Percentiles rank a stretch among this genome's conserved stretches.
These are phyloP conservation scores for Rostratula benghalensis DNA, from an alignment of 2,113 vertebrate genomes.

Conservation along the genomic window DNA sequence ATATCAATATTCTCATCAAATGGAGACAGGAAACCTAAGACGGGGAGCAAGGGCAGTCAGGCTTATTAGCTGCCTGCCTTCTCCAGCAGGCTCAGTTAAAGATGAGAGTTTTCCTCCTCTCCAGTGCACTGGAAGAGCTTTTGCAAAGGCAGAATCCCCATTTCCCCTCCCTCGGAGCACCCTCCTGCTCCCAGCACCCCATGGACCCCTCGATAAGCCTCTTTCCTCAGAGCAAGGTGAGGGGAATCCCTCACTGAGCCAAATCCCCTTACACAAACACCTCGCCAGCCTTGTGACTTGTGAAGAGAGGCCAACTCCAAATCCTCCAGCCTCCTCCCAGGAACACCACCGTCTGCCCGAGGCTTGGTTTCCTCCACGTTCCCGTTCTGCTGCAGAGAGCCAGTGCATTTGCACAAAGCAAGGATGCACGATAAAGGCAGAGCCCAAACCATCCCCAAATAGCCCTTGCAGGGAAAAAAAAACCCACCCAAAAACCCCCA, in stretches of 20 bases:
- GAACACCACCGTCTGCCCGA: background rate
- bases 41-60: rapidly evolving
- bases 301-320: background rate
- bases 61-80: background rate
- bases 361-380: rapidly evolving
- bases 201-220: background rate
- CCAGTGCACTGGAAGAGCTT: background rate
- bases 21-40: background rate
- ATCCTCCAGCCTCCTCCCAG: background rate
- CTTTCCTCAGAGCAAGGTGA: background rate
- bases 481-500: too few relatives aligned
- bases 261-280: constrained; percentile 8
- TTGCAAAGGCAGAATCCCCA: background rate
- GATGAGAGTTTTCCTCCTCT: background rate
- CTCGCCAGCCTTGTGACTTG: background rate
- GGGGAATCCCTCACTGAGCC: background rate
- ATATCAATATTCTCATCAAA: background rate
- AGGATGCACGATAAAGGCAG: background rate
- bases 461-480: background rate
- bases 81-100: background rate
- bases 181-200: background rate
- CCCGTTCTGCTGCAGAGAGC: background rate
- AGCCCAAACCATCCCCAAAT: background rate
- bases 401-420: background rate
- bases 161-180: background rate